Evolutionary conservation across 2,797 vertebrate species (phyloP).

Genomic region (Glyptemys insculpta): DNA sequence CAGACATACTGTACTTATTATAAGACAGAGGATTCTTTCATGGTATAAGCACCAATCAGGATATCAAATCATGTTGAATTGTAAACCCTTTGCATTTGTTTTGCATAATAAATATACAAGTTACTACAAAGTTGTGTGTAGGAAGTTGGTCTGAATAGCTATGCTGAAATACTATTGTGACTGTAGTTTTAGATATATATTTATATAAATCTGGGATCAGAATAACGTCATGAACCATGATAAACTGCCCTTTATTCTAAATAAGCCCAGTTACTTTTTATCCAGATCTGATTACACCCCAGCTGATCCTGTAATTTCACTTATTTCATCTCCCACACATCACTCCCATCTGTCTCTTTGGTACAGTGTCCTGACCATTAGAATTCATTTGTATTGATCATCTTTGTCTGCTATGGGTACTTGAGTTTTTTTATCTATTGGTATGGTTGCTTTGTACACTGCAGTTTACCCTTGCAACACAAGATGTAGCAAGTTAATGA

Average conservation of each 20-base stretch:
- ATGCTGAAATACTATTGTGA: background rate
- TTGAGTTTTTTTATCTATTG: background rate
- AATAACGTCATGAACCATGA: background rate
- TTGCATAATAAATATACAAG: background rate
- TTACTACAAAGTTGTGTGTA: background rate
- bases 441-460: background rate
- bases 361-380: no score
- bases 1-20: background rate
- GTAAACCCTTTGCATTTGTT: background rate
- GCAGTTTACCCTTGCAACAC: conserved; percentile 13
- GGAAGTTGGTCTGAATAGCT: background rate
- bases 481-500: background rate
- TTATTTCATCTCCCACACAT: background rate
- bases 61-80: background rate
- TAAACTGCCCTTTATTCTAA: background rate
- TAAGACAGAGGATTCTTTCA: background rate
- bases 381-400: background rate
- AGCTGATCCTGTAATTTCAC: background rate
- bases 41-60: background rate
- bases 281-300: background rate
- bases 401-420: background rate
- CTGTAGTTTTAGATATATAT: background rate
- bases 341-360: background rate
- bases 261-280: background rate
- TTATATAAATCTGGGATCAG: accelerated